Conservation (phyloP, 2,888 invertebrate genomes). For the Agrotis segetum region DNA sequence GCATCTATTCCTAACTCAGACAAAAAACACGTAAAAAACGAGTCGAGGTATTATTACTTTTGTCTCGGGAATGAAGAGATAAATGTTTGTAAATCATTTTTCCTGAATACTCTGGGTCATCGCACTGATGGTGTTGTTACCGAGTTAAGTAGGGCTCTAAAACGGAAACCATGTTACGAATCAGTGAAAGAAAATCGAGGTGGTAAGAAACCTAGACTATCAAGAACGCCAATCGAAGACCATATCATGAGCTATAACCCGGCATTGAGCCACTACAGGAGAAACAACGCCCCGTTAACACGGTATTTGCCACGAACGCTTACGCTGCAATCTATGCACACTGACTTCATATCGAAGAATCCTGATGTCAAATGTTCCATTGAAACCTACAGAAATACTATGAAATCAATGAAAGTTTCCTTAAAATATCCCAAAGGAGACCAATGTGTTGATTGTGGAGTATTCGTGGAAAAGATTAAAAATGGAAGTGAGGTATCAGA, state of each 20-base stretch:
- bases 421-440: constrained; percentile 39
- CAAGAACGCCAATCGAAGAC: constrained; percentile 39
- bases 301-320: constrained; percentile 41
- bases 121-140: constrained; percentile 37
- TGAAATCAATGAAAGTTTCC: constrained; percentile 45
- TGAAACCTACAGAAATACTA: constrained; percentile 37
- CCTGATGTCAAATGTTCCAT: constrained; percentile 34
- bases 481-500: constrained; percentile 19
- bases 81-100: constrained; percentile 50
- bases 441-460: constrained; percentile 40
- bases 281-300: constrained; percentile 42
- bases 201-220: constrained; percentile 43
- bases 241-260: constrained; percentile 43
- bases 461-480: constrained; percentile 37
- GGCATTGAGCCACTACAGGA: constrained; percentile 40
- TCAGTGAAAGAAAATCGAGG: constrained; percentile 41
- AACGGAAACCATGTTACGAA: constrained; percentile 34
- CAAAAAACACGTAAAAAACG: no score
- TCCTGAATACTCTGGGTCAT: constrained; percentile 34
- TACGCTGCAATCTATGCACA: constrained; percentile 45
- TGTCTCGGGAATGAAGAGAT: constrained; percentile 38
- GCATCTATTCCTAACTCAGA: constrained; percentile 27
- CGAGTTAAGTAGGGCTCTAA: constrained; percentile 34
- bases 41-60: constrained; percentile 39
- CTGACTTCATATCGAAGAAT: constrained; percentile 42